These are phyloP conservation scores for Metridium senile DNA, from an alignment of 92 coral and sea anemone genomes.

Conservation along the genomic window DNA sequence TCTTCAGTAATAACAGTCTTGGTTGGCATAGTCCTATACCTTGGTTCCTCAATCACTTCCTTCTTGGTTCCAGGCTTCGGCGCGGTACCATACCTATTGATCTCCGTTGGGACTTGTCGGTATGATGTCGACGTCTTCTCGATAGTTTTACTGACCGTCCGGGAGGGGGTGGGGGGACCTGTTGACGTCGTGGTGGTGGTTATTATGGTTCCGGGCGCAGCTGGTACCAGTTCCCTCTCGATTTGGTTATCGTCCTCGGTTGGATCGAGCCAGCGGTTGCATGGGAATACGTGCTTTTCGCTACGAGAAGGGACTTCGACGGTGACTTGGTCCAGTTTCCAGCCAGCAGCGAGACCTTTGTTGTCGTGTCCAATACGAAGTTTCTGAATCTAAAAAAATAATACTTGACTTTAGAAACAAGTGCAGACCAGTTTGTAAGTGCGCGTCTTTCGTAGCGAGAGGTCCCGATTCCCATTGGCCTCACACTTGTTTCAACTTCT, in stretches of 20 bases:
- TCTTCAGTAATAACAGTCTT: constrained; percentile 36
- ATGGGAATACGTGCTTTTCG: constrained; percentile 81
- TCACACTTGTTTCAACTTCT: no score
- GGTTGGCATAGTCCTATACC: constrained; percentile 35
- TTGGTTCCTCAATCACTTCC: constrained; percentile 49
- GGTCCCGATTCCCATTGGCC: no score
- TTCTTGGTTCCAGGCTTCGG: constrained; percentile 55
- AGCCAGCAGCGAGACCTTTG: constrained; percentile 90
- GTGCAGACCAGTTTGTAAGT: no score
- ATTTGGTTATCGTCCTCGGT: constrained; percentile 84
- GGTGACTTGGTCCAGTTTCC: constrained; percentile 90
- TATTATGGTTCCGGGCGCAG: constrained; percentile 30
- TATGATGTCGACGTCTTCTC: constrained; percentile 33
- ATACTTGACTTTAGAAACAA: no score
- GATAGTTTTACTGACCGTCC: constrained; percentile 30
- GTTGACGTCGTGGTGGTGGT: constrained; percentile 26
- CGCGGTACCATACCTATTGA: constrained; percentile 42
- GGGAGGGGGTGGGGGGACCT: constrained; percentile 44
- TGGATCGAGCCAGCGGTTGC: constrained; percentile 93
- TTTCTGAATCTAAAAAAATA: constrained; percentile 65
- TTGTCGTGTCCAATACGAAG: constrained; percentile 96
- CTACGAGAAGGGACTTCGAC: constrained; percentile 90
- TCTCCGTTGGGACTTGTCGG: constrained; percentile 39
- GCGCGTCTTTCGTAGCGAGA: no score
- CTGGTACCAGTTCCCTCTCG: constrained; percentile 90